A percentile compares a stretch with the other conserved stretches of the same genome.
Evolutionary conservation across 2,797 vertebrate genomes (phyloP).

Genomic region (Acestrorhynchus altus): DNA sequence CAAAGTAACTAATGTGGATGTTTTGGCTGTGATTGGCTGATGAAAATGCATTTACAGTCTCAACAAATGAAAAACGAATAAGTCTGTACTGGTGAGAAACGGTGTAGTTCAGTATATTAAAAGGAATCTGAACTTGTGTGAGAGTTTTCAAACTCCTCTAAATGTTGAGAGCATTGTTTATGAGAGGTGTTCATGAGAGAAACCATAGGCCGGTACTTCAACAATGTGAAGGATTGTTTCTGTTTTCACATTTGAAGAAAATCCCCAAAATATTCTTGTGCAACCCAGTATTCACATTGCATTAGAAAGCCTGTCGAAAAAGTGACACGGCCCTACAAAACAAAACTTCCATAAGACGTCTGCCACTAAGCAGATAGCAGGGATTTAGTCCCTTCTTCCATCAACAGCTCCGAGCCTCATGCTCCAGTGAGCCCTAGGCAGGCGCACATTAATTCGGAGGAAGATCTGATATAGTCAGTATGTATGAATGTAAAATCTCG

Average conservation of each 20-base stretch:
- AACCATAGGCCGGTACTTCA: not conserved
- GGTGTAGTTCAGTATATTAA: too few relatives aligned
- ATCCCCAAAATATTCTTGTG: not conserved
- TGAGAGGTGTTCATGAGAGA: not conserved
- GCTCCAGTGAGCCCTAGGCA: conserved; percentile 18
- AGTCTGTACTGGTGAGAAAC: too few relatives aligned
- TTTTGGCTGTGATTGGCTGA: too few relatives aligned
- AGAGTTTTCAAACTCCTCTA: not conserved
- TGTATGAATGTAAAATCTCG: conserved; percentile 60
- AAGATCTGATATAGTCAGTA: conserved; percentile 50
- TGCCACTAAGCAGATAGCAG: not conserved
- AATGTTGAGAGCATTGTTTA: not conserved
- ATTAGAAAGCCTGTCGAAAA: not conserved
- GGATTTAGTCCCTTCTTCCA: not conserved
- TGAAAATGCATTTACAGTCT: too few relatives aligned
- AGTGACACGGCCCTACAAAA: conserved; percentile 1
- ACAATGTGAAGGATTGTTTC: not conserved
- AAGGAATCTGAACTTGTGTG: too few relatives aligned
- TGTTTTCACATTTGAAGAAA: not conserved
- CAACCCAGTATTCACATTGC: not conserved
- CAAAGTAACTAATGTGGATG: too few relatives aligned
- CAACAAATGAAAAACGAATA: too few relatives aligned
- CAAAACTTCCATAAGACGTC: not conserved
- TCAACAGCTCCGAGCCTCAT: conserved; percentile 5
- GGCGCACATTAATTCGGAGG: conserved; percentile 67